phyloP scores from a whole-genome alignment of 2,113 vertebrate genomes.

The Haliaeetus leucogaster region DNA sequence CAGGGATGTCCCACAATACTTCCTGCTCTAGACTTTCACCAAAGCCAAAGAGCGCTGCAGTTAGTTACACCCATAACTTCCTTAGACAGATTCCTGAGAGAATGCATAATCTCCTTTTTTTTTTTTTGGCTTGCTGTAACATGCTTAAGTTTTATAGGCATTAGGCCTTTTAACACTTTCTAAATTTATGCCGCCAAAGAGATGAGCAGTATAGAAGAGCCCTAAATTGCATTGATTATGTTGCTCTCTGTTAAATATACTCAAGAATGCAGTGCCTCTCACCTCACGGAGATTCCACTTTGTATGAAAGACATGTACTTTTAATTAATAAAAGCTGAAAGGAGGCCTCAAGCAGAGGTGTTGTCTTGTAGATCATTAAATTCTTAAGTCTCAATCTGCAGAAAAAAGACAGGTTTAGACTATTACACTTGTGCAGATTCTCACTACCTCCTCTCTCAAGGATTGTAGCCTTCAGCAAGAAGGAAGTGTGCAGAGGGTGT shows the following conservation, averaged over 20 bases:
- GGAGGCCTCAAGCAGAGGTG: neutral
- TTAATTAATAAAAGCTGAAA: neutral
- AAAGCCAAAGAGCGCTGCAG: neutral
- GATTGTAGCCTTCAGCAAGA: neutral
- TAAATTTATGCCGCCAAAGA: neutral
- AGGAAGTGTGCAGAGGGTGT: neutral
- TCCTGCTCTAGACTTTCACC: neutral
- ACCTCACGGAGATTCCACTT: neutral
- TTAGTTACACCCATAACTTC: slow-evolving; percentile 51
- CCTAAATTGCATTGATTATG: neutral
- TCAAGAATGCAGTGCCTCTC: neutral
- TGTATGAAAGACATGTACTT: neutral
- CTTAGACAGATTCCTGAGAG: slow-evolving; percentile 38
- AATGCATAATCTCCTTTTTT: neutral
- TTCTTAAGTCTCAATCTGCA: neutral
- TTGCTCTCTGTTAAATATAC: neutral
- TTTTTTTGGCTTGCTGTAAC: neutral
- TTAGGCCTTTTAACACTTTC: neutral
- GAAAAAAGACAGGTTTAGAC: neutral
- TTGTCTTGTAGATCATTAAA: neutral
- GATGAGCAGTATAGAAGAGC: neutral
- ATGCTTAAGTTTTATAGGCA: neutral
- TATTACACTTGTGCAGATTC: neutral
- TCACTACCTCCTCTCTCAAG: neutral
- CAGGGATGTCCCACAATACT: neutral